Conservation (phyloP, 2,797 vertebrate genomes). For the Graptemys geographica region DNA sequence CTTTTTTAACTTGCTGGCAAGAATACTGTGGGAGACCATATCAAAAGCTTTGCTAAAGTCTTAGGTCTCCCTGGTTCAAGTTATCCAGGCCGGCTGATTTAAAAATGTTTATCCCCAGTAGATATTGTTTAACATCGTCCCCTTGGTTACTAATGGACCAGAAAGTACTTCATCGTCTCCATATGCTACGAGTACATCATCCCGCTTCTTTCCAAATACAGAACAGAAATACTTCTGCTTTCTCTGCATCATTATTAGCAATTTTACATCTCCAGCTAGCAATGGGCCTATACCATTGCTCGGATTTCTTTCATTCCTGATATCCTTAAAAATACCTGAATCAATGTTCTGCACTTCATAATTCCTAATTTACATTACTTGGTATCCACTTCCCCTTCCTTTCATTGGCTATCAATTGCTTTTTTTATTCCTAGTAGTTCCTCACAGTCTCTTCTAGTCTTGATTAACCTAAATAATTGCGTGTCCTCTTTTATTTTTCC, state of each 20-base stretch:
- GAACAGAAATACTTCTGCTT: slow-evolving; percentile 36
- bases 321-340: too few relatives aligned
- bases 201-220: not conserved
- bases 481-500: too few relatives aligned
- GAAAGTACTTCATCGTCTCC: not conserved
- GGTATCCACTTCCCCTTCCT: too few relatives aligned
- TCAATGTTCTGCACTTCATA: too few relatives aligned
- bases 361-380: too few relatives aligned
- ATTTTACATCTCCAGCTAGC: slow-evolving; percentile 43
- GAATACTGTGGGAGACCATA: too few relatives aligned
- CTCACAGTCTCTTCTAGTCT: too few relatives aligned
- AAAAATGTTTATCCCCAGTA: slow-evolving; percentile 3
- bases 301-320: not conserved
- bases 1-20: too few relatives aligned
- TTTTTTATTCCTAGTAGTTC: too few relatives aligned
- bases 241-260: slow-evolving; percentile 41
- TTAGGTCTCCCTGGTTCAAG: not conserved
- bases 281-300: slow-evolving; percentile 10
- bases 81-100: slow-evolving; percentile 34
- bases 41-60: too few relatives aligned
- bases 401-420: too few relatives aligned
- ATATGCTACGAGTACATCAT: not conserved
- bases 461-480: too few relatives aligned
- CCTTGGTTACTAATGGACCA: slow-evolving; percentile 4
- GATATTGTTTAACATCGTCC: slow-evolving; percentile 26